phyloP scores from a whole-genome alignment of 2,797 vertebrate species.

The Clarias platycephalus region DNA sequence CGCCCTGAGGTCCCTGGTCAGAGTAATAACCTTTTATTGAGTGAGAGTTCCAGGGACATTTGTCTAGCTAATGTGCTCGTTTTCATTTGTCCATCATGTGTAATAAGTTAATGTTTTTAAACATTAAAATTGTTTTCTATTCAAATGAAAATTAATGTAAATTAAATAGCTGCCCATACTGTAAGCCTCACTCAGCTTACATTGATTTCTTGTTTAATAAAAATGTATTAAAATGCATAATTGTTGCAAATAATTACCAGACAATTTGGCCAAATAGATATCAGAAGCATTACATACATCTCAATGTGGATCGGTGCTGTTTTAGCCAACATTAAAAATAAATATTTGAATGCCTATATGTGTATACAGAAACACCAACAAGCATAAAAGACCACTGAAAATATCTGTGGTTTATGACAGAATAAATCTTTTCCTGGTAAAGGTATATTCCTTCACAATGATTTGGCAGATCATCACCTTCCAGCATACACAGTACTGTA shows the following conservation, averaged over 20 bases:
- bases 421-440: background rate
- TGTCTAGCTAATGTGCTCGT: background rate
- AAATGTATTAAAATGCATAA: background rate
- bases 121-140: background rate
- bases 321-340: background rate
- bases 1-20: constrained; percentile 47
- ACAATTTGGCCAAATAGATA: background rate
- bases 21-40: background rate
- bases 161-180: background rate
- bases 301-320: background rate
- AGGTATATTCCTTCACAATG: background rate
- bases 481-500: background rate
- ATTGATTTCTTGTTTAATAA: background rate
- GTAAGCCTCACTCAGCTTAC: background rate
- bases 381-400: too few species aligned
- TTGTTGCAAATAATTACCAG: background rate
- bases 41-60: background rate
- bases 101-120: background rate
- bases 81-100: background rate
- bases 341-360: background rate
- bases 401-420: background rate
- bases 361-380: too few species aligned
- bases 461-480: background rate
- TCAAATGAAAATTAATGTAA: background rate
- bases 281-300: background rate